phyloP scores from a whole-genome alignment of 2,888 invertebrate genomes.

The Machimus rusticus region DNA sequence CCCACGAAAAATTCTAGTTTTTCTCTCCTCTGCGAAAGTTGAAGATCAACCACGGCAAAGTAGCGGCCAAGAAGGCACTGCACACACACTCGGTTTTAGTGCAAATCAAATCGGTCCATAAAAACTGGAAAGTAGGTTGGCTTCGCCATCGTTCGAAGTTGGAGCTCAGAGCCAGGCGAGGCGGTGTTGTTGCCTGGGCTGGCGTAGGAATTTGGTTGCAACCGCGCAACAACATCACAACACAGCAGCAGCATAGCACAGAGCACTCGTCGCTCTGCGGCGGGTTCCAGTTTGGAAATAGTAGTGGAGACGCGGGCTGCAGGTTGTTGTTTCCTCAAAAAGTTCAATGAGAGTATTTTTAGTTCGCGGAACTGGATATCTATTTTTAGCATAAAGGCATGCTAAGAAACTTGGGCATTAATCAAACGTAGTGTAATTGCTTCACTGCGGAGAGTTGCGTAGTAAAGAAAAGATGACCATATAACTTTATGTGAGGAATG shows the following conservation, averaged over 20 bases:
- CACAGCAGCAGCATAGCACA: not conserved
- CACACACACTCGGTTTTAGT: not conserved
- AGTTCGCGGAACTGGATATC: slow-evolving; percentile 28
- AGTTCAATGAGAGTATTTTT: slow-evolving; percentile 24
- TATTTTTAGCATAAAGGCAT: slow-evolving; percentile 26
- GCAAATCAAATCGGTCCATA: slow-evolving; percentile 17
- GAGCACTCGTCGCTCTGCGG: not conserved
- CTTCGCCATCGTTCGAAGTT: not conserved
- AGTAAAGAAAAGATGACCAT: not conserved
- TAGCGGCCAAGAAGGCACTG: not conserved
- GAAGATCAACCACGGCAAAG: not conserved
- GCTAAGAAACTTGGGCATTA: slow-evolving; percentile 18
- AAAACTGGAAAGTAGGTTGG: slow-evolving; percentile 31
- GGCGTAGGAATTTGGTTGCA: not conserved
- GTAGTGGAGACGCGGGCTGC: not conserved
- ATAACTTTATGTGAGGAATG: not conserved
- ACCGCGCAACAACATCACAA: not conserved
- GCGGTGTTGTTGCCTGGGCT: not conserved
- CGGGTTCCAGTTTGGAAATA: slow-evolving; percentile 15
- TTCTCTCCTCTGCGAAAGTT: not conserved
- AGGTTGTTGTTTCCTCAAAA: slow-evolving; percentile 9
- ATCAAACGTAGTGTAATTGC: slow-evolving; percentile 12
- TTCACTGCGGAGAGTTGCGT: not conserved
- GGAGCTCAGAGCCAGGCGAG: not conserved
- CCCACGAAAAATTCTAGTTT: slow-evolving; percentile 16